A percentile compares a stretch with the other conserved stretches of the same genome.
Conservation (phyloP, 2,888 invertebrate genomes). For the Ypsolopha sequella region DNA sequence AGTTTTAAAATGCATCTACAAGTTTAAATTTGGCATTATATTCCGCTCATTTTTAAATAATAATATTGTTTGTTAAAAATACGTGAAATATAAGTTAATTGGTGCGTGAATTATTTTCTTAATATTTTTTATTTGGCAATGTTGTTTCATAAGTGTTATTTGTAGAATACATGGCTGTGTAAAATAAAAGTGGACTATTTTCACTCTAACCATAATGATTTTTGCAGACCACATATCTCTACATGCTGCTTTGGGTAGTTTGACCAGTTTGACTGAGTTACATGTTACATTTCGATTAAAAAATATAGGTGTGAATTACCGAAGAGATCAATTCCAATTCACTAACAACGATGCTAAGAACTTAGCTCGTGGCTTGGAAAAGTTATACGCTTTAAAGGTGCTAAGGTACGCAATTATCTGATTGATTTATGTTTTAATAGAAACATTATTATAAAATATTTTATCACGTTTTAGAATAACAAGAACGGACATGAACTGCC, state of each 20-base stretch:
- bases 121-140: too few relatives aligned
- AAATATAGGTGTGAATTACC: constrained; percentile 42
- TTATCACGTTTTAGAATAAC: constrained; percentile 42
- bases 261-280: constrained; percentile 48
- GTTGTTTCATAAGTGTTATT: too few relatives aligned
- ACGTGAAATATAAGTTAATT: too few relatives aligned
- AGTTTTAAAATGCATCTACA: constrained; percentile 1
- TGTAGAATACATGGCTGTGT: too few relatives aligned
- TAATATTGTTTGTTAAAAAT: too few relatives aligned
- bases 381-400: constrained; percentile 39
- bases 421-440: not conserved
- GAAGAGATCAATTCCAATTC: constrained; percentile 60
- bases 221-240: constrained; percentile 57
- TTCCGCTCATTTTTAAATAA: too few relatives aligned
- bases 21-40: too few relatives aligned
- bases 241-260: constrained; percentile 58
- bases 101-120: too few relatives aligned
- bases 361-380: constrained; percentile 52
- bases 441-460: not conserved
- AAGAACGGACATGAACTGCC: constrained; percentile 57
- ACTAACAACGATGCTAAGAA: constrained; percentile 61
- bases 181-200: too few relatives aligned
- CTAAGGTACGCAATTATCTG: constrained; percentile 29
- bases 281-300: constrained; percentile 52
- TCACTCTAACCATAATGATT: not conserved